Percentiles rank a stretch among this genome's conserved stretches.
Conservation (phyloP, 2,888 invertebrate genomes). For the Kryphioiulus occultus region DNA sequence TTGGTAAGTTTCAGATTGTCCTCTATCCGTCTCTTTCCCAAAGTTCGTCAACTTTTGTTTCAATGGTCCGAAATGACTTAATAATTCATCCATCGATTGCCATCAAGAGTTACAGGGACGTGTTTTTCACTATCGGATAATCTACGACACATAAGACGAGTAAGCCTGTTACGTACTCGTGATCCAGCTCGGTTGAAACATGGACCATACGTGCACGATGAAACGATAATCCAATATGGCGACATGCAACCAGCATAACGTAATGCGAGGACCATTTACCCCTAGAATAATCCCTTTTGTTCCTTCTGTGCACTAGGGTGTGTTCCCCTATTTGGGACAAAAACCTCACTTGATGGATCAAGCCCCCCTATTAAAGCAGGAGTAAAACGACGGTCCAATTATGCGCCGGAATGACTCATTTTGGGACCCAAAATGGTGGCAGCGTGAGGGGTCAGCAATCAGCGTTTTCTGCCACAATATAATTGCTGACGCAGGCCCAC, state of each 20-base stretch:
- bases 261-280: constrained; percentile 12
- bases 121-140: not conserved
- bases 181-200: not conserved
- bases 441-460: constrained; percentile 26
- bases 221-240: not conserved
- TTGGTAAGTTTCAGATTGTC: too few relatives aligned
- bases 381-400: constrained; percentile 14
- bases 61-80: not conserved
- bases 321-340: constrained; percentile 22
- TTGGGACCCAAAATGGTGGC: not conserved
- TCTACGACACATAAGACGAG: not conserved
- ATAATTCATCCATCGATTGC: not conserved
- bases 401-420: constrained; percentile 11
- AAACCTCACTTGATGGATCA: not conserved
- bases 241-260: constrained; percentile 27
- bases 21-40: too few relatives aligned
- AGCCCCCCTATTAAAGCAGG: not conserved
- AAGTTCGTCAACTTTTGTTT: not conserved
- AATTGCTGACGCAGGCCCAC: not conserved
- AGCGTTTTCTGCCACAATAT: not conserved
- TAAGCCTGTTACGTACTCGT: not conserved
- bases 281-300: constrained; percentile 20
- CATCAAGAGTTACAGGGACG: not conserved
- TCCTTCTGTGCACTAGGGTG: not conserved
- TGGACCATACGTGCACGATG: not conserved